These are phyloP conservation scores for Xanthia icteritia DNA, from an alignment of 2,888 invertebrate species.

Conservation along the genomic window DNA sequence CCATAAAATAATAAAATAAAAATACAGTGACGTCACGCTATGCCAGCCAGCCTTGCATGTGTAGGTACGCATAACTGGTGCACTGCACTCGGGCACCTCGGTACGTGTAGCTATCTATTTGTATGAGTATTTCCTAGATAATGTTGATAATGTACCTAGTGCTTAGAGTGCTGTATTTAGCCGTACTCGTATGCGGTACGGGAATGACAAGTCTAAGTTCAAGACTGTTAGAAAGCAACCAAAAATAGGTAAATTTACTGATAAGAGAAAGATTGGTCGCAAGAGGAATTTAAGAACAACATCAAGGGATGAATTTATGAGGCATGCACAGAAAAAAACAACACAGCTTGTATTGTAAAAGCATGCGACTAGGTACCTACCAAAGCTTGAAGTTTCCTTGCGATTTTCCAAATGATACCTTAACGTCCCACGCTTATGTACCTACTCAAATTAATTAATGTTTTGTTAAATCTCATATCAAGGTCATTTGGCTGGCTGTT, in stretches of 20 bases:
- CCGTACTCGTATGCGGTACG: too few species aligned
- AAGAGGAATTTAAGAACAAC: too few species aligned
- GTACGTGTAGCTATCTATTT: conserved; percentile 34
- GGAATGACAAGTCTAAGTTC: too few species aligned
- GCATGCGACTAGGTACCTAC: too few species aligned
- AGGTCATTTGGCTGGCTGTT: neutral
- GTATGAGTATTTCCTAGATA: conserved; percentile 9
- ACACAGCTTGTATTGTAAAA: too few species aligned
- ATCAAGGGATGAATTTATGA: neutral
- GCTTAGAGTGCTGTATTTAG: neutral
- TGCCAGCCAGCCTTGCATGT: conserved; percentile 50
- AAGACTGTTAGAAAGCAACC: too few species aligned
- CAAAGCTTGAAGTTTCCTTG: too few species aligned
- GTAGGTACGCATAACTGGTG: conserved; percentile 41
- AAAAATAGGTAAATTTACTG: too few species aligned
- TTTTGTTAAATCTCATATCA: neutral
- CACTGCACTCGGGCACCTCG: conserved; percentile 32
- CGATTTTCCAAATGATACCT: too few species aligned
- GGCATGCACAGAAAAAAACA: too few species aligned
- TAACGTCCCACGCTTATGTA: too few species aligned
- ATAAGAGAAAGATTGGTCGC: too few species aligned
- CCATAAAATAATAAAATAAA: conserved; percentile 68
- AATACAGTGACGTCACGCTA: conserved; percentile 56
- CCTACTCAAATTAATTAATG: neutral
- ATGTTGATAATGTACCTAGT: neutral